Evolutionary conservation across 2,888 invertebrate species (phyloP), one percentile per base, ranked within the genome.

Genomic region (Diachrysia chrysitis): DNA sequence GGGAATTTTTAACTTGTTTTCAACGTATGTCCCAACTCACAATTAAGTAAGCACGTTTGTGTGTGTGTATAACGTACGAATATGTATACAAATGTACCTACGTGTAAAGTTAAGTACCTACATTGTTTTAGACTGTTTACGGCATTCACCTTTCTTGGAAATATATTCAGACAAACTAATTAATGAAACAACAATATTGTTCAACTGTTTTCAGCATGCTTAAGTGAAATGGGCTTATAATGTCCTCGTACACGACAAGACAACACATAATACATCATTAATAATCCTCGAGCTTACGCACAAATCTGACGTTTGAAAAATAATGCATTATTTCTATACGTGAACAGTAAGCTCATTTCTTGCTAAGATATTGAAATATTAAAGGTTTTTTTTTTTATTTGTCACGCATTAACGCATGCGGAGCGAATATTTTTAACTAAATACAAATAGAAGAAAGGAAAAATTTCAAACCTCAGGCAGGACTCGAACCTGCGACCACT

Each of bases 211-310:
- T 32, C 60, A 65, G 48, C 29, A 63, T 21, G 25, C 56, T 9
- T 61, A 60, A 66, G 25, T n/a, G 60, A 14, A 72, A 72, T 72
- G 63, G 19, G 37, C 61, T 68, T 59, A 53, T 48, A 67, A 66
- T 72, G 72, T 69, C 63, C 57, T 48, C 55, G 48, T 25, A 37
- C 56, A 62, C 58, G 61, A 58, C 61, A 54, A 17, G 19, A 9
- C 25, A 57, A 54, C 53, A 29, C 55, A 48, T 65, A 51, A 63
- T 54, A 59, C 42, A 14, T 17, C 14, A 42, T 25, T 58, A 66
- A 32, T 16, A 19, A 62, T 25, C 46, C 61, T 25, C 48, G 55
- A 55, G 35, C 62, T 53, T 51, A 46, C 58, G 37, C 21, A 42
- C 42, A 42, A 42, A 53, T 32, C 55, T 48, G 25, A 16, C 25